A percentile compares a stretch with the other conserved stretches of the same genome.
Conservation (phyloP, 2,797 vertebrate genomes). For the Agapornis canus region DNA sequence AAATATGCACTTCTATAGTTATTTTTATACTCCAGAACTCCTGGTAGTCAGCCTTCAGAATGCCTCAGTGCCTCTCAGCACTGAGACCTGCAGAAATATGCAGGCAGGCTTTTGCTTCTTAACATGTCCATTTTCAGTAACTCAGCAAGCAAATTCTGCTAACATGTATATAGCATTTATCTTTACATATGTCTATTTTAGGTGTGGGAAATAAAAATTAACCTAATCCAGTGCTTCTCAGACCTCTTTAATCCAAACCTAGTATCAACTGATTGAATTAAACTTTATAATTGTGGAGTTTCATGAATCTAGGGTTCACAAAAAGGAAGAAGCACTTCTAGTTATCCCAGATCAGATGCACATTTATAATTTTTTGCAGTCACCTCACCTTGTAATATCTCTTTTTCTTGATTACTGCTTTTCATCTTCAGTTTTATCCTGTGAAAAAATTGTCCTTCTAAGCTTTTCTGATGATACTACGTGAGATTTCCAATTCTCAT, state of each 20-base stretch:
- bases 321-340: background rate
- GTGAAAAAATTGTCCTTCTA: background rate
- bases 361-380: background rate
- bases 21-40: background rate
- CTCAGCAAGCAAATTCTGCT: background rate
- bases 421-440: background rate
- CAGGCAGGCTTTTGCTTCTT: background rate
- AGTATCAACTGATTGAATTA: background rate
- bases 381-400: background rate
- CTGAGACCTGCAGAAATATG: background rate
- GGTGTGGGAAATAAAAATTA: background rate
- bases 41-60: background rate
- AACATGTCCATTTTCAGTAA: background rate
- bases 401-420: background rate
- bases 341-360: background rate
- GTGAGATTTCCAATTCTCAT: background rate
- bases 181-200: background rate
- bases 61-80: background rate
- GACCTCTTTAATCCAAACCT: background rate
- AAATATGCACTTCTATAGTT: background rate
- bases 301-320: background rate
- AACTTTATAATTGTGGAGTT: background rate
- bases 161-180: background rate
- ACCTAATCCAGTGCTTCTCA: background rate
- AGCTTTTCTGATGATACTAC: background rate